Percentiles rank a stretch among this genome's conserved stretches.
Conservation (phyloP, 2,888 invertebrate species). For the Drosophila pseudotalamancana region DNA sequence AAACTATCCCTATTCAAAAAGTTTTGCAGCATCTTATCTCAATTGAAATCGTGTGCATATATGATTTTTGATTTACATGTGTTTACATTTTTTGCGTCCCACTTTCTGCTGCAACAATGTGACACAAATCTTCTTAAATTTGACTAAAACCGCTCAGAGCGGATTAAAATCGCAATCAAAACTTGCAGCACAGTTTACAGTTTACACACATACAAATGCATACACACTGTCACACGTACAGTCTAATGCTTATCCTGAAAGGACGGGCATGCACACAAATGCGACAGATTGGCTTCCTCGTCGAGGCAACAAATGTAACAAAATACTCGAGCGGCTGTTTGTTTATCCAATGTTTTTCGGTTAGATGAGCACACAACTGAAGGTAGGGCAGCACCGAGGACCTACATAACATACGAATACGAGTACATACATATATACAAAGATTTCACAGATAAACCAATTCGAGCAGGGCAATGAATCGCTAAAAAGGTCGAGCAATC, state of each 20-base stretch:
- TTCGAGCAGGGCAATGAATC: conserved; percentile 83
- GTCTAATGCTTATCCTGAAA: conserved; percentile 31
- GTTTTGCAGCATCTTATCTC: conserved; percentile 31
- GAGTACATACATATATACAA: conserved; percentile 25
- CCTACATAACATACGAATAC: conserved; percentile 19
- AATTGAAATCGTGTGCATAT: conserved; percentile 48
- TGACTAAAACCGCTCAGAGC: conserved; percentile 84
- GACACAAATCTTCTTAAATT: conserved; percentile 84
- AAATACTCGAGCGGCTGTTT: conserved; percentile 78
- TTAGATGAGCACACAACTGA: conserved; percentile 80
- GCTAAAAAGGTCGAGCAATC: conserved; percentile 73
- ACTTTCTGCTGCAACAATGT: conserved; percentile 66
- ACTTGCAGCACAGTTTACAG: conserved; percentile 75
- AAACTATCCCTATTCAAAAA: not conserved
- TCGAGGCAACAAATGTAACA: conserved; percentile 58
- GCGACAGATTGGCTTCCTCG: conserved; percentile 72
- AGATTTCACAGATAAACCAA: conserved; percentile 83
- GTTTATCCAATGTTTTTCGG: conserved; percentile 84
- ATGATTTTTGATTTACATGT: conserved; percentile 75
- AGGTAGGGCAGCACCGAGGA: conserved; percentile 44
- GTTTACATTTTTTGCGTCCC: conserved; percentile 70
- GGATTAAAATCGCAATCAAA: conserved; percentile 82
- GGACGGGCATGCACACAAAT: conserved; percentile 66
- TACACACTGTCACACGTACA: conserved; percentile 1
- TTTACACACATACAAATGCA: conserved; percentile 31